Evolutionary conservation across 2,888 invertebrate species (phyloP).

Genomic region (Encarsia formosa): DNA sequence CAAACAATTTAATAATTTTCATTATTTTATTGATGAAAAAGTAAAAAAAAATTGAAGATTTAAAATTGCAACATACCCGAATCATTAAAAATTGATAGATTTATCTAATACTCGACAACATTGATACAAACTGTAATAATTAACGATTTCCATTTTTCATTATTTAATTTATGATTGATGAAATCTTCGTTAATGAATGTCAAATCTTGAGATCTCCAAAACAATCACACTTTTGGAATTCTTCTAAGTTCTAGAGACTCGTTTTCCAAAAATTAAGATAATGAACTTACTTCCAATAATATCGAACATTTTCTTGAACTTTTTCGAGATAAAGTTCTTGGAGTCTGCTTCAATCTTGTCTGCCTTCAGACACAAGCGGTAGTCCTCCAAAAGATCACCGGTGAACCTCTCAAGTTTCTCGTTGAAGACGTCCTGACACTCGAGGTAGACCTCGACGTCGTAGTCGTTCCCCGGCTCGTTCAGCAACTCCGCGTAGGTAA

Average conservation of each 20-base stretch:
- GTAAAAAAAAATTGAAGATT: background rate
- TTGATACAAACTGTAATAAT: no score
- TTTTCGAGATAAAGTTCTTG: background rate
- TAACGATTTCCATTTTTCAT: no score
- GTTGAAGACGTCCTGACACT: slow-evolving; percentile 10
- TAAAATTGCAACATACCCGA: no score
- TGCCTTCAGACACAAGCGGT: slow-evolving; percentile 4
- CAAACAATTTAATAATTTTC: no score
- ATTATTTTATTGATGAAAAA: background rate
- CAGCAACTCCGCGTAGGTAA: slow-evolving; percentile 8
- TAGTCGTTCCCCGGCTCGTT: background rate
- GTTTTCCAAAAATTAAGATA: background rate
- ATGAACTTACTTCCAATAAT: slow-evolving; percentile 4
- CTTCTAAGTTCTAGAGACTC: no score
- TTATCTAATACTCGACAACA: no score
- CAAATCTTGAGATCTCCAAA: no score
- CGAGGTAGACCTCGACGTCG: slow-evolving; percentile 8
- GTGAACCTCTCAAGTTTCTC: slow-evolving; percentile 14
- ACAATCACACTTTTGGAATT: no score
- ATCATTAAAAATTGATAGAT: no score
- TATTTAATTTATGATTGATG: no score
- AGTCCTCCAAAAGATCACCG: slow-evolving; percentile 6
- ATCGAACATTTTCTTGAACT: slow-evolving; percentile 7
- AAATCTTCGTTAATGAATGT: no score
- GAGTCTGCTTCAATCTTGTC: no score